Evolutionary conservation across 2,797 vertebrate species (phyloP).

Genomic region (Spea hammondii): DNA sequence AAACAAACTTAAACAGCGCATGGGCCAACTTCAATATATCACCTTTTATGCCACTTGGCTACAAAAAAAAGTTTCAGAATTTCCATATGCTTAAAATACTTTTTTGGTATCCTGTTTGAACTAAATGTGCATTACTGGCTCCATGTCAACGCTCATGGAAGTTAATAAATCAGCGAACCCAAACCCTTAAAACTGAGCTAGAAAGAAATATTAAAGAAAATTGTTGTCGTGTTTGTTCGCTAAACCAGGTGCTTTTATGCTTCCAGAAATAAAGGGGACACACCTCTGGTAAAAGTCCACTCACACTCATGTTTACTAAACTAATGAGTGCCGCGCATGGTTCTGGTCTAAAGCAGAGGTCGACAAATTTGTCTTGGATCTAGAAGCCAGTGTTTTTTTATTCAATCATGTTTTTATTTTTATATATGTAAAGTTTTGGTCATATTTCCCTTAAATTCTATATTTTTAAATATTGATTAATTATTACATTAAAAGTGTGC

Average conservation of each 20-base stretch:
- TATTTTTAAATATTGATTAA: no score
- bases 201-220: neutral
- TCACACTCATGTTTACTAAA: neutral
- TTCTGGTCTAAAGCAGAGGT: no score
- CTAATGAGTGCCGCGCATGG: no score
- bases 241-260: no score
- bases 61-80: slow-evolving; percentile 22
- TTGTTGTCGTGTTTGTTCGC: slow-evolving; percentile 8
- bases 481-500: no score
- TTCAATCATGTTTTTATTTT: no score
- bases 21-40: slow-evolving; percentile 46
- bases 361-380: no score
- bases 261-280: no score
- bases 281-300: neutral
- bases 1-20: slow-evolving; percentile 38
- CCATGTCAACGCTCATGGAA: neutral
- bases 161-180: neutral
- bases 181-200: neutral
- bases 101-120: neutral
- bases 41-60: slow-evolving; percentile 44
- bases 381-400: no score
- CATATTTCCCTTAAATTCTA: no score
- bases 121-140: slow-evolving; percentile 22
- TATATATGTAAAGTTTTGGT: no score
- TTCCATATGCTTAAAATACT: slow-evolving; percentile 32